phyloP scores from a whole-genome alignment of 2,797 vertebrate genomes.

The Tympanoctomys barrerae region DNA sequence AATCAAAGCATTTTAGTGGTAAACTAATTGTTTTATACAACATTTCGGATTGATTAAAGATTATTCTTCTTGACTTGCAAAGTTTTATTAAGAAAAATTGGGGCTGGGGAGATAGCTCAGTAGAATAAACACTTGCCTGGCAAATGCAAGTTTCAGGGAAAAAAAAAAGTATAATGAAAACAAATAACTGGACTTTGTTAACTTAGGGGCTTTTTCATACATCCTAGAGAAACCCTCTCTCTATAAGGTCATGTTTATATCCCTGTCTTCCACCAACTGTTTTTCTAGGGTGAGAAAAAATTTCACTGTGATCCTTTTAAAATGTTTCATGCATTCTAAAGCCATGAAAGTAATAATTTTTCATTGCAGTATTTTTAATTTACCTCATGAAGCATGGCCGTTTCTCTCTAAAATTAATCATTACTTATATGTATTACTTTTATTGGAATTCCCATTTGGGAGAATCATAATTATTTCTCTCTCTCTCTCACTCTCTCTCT shows the following conservation, averaged over 20 bases:
- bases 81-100: background rate
- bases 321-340: background rate
- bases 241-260: background rate
- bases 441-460: background rate
- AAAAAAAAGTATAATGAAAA: background rate
- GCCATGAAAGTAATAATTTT: background rate
- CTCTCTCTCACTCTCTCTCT: too few species aligned
- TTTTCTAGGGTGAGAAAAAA: background rate
- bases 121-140: too few species aligned
- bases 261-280: background rate
- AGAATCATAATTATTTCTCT: constrained; percentile 31
- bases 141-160: too few species aligned
- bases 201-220: background rate
- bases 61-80: background rate
- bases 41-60: background rate
- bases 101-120: too few species aligned
- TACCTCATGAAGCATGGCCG: background rate
- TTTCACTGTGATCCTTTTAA: background rate
- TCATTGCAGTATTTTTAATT: constrained; percentile 4
- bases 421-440: background rate
- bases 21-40: background rate
- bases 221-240: background rate
- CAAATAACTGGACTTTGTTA: background rate
- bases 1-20: background rate
- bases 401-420: background rate